phyloP scores from a whole-genome alignment of 2,797 vertebrate species.

The Typhlichthys subterraneus region DNA sequence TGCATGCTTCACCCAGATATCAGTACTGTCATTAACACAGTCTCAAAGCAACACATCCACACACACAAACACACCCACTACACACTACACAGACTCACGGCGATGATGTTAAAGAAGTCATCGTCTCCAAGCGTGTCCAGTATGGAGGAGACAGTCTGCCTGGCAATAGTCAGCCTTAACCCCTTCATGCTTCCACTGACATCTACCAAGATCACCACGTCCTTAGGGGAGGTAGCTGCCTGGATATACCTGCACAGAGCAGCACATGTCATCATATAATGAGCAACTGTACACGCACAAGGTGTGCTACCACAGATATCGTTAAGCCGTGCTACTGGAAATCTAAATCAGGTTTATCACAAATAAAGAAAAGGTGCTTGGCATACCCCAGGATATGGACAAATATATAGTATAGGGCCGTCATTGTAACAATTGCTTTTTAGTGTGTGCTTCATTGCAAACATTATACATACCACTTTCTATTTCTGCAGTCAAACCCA shows the following conservation, averaged over 20 bases:
- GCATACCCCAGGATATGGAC: too few relatives aligned
- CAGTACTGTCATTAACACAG: too few relatives aligned
- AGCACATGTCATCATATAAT: too few relatives aligned
- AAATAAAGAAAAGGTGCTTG: background rate
- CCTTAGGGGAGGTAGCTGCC: conserved; percentile 89
- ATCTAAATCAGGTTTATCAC: background rate
- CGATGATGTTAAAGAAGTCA: conserved; percentile 91
- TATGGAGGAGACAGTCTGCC: conserved; percentile 88
- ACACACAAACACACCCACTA: conserved; percentile 1
- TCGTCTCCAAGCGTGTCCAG: conserved; percentile 89
- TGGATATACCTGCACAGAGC: conserved; percentile 84
- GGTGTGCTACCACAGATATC: too few relatives aligned
- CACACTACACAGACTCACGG: conserved; percentile 71
- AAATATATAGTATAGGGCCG: too few relatives aligned
- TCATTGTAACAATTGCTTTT: too few relatives aligned
- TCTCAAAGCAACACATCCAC: background rate
- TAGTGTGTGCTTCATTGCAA: too few relatives aligned
- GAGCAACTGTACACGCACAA: too few relatives aligned
- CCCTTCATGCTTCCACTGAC: conserved; percentile 92
- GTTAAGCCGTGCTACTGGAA: background rate
- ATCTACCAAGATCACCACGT: conserved; percentile 88
- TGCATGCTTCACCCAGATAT: too few relatives aligned
- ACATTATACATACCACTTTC: conserved; percentile 80
- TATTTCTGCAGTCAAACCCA: conserved; percentile 90
- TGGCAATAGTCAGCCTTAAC: conserved; percentile 86